These are phyloP conservation scores for Triops cancriformis DNA, from an alignment of 1,140 invertebrate genomes.

Conservation along the genomic window DNA sequence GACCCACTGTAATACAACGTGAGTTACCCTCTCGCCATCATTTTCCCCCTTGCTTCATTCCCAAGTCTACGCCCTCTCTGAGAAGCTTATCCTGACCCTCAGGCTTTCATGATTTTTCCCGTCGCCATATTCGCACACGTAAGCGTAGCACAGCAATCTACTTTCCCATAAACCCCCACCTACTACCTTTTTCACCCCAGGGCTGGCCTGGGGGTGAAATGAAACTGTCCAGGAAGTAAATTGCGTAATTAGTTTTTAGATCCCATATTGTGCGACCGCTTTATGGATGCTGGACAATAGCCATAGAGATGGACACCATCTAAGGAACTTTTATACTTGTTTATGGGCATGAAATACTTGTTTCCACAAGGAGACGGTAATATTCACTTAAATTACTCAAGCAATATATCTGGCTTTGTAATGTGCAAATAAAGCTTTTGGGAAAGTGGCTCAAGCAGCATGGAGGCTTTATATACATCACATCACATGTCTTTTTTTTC, in stretches of 20 bases:
- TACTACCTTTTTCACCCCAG: background rate
- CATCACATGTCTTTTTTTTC: too few relatives aligned
- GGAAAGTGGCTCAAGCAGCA: too few relatives aligned
- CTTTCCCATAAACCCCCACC: too few relatives aligned
- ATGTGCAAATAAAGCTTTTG: too few relatives aligned
- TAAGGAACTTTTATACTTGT: background rate
- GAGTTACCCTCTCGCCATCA: background rate
- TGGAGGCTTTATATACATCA: too few relatives aligned
- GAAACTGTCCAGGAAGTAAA: background rate
- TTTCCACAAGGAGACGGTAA: background rate
- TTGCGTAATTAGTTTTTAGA: slow-evolving; percentile 6
- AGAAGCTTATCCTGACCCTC: background rate
- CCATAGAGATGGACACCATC: background rate
- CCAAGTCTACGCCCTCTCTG: background rate
- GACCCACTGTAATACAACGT: background rate
- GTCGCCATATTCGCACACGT: background rate
- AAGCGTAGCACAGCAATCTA: background rate
- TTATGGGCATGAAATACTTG: background rate
- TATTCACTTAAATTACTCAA: too few relatives aligned
- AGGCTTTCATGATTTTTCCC: background rate
- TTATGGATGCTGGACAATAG: background rate
- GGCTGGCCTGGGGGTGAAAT: background rate
- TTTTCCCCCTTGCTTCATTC: background rate
- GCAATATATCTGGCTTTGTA: too few relatives aligned
- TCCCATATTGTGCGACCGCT: background rate